phyloP scores from a whole-genome alignment of 2,888 invertebrate genomes.

The Eupithecia abbreviata region DNA sequence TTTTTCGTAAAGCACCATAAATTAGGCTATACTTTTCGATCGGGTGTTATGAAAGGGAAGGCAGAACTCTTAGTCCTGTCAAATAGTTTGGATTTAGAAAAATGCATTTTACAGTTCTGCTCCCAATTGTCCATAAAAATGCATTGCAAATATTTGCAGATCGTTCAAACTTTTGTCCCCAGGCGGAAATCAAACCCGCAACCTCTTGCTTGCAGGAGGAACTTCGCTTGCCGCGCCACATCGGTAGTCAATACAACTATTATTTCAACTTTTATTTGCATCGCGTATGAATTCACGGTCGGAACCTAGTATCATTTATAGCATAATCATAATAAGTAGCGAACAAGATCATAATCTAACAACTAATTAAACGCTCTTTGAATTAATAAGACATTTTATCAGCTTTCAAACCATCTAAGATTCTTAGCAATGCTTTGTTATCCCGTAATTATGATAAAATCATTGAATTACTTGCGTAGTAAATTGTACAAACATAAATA shows the following conservation, averaged over 20 bases:
- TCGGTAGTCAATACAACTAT: neutral
- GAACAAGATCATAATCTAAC: neutral
- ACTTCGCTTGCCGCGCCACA: too few relatives aligned
- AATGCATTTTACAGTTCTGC: too few relatives aligned
- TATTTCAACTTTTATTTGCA: neutral
- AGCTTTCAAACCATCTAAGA: conserved; percentile 10
- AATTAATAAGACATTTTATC: conserved; percentile 18
- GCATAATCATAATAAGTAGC: neutral
- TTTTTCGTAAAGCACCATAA: too few relatives aligned
- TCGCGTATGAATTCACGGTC: neutral
- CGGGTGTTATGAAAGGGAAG: too few relatives aligned
- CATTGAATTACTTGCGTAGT: neutral
- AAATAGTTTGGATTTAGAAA: too few relatives aligned
- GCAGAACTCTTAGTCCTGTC: too few relatives aligned
- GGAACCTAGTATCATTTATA: neutral
- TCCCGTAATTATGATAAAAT: conserved; percentile 19
- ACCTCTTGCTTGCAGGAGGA: too few relatives aligned
- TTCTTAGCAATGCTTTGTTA: conserved; percentile 17
- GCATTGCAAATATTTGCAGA: too few relatives aligned
- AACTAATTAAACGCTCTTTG: conserved; percentile 24
- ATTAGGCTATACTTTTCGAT: too few relatives aligned
- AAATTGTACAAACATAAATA: neutral
- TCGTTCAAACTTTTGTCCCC: too few relatives aligned
- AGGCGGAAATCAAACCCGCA: too few relatives aligned
- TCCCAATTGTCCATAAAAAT: too few relatives aligned